Evolutionary conservation across 2,888 invertebrate genomes (phyloP), one percentile per base, ranked within the genome.

Genomic region (Parelbella ahira): DNA sequence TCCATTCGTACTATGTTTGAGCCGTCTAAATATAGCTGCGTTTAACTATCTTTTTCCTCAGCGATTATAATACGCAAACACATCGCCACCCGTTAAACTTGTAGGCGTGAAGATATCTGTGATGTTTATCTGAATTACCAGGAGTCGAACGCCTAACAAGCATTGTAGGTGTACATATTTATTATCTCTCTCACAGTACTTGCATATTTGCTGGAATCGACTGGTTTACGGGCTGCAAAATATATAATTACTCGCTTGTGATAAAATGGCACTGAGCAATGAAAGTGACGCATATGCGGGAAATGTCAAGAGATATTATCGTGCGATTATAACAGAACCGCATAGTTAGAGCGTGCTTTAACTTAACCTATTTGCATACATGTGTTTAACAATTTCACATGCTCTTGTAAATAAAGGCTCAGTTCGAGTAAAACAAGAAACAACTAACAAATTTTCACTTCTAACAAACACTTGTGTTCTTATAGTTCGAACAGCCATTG

Each of bases 11-110:
- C 39, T 13, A 44, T 49, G 46, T 49, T 49, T 46, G 38, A 42
- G 51, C 53, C 45, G 53, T 51, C 53, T 50, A 54, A 55, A 56
- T 53, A 52, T 47, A 47, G 52, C 39, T 44, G 39, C 49, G 46
- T 25, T 39, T 39, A 51, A 57, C 57, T 56, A 39, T 39, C 39
- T 39, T 39, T 24, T 52, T 52, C 55, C 50, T 54, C 47, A 47
- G 51, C 53, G 52, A 56, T 58, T 58, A 50, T 54, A 55, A 59
- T 56, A 58, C 45, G 51, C 51, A 57, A 57, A 60, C 58, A 58
- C 43, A 50, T 47, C 30, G 46, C 29, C 49, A 45, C 48, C 49
- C 48, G 49, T 52, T 51, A 37, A 41, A 48, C 42, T 44, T 41
- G 45, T 46, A 45, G 43, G 49, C 54, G 55, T 54, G 50, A 54